Base-by-base conservation (phyloP, 2,888 invertebrate species). In the Tenthredo notha region DNA sequence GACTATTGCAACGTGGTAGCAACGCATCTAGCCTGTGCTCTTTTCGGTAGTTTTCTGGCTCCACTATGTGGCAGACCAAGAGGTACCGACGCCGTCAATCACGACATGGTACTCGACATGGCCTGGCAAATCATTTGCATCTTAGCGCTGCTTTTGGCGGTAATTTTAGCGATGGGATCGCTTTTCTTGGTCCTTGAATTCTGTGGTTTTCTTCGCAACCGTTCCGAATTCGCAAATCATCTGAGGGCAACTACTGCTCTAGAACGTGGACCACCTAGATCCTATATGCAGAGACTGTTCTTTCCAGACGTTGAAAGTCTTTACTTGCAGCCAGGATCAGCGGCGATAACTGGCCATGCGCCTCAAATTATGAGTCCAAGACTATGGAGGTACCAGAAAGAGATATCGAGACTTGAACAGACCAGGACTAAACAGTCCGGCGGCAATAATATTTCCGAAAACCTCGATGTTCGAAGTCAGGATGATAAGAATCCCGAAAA, bases 1-100 rank as follows among this genome's bases (percentile, higher is more conserved):
- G 93, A 94, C 86, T 91, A 92, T 85, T 93, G 93, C 86, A 93
- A 93, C 82, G 86, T 93, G 10, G 85, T 90, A 1, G 88, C 92
- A 1, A 90, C 91, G 9, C 92, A 93, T 86, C 85, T 94, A 0
- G 86, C 90, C 15, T 90, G 90, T 72, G 92, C 91, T 3, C 77
- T 92, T 50, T 33, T 92, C 12, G 93, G 93, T 1, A 89, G 88
- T 29, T 33, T 92, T 0, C 50, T 92, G 6, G 91, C 91, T 0
- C 91, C 93, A 0, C 67, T 93, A 3, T 88, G 89, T 9, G 70
- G 83, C 0, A 78, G 86, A 5, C 65, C 21, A 12, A 50, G 25
- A 40, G 21, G 47, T 3, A 40, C 21, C 0, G 58, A 86, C 7
- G 80, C 74, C n/a, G 50, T 80, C 0, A 3, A 25, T 5, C 15